Evolutionary conservation across 2,113 vertebrate species (phyloP).

Genomic region (Gadus chalcogrammus): DNA sequence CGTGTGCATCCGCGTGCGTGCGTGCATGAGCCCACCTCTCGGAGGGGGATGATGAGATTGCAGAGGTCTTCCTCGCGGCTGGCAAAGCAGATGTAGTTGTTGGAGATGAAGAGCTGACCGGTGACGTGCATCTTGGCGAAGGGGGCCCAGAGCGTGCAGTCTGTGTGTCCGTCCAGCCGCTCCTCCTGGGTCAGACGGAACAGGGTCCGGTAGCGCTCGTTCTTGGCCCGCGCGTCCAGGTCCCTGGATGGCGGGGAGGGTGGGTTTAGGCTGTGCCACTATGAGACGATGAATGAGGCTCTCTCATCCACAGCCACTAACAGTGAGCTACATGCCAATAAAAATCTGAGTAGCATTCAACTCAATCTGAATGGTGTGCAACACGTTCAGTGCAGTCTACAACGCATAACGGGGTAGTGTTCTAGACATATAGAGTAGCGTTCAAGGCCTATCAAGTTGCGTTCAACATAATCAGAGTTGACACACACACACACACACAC

Average conservation of each 20-base stretch:
- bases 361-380: too few species aligned
- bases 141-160: conserved; percentile 94
- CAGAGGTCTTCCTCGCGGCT: conserved; percentile 91
- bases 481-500: too few species aligned
- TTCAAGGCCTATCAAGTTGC: too few species aligned
- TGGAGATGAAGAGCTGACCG: conserved; percentile 96
- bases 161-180: conserved; percentile 90
- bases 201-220: conserved; percentile 86
- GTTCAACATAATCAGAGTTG: too few species aligned
- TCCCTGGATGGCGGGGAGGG: conserved; percentile 70
- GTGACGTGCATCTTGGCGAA: conserved; percentile 93
- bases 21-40: conserved; percentile 76
- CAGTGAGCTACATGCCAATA: too few species aligned
- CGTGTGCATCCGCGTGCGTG: too few species aligned
- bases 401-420: too few species aligned
- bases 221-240: conserved; percentile 92
- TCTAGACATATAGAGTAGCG: too few species aligned
- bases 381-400: too few species aligned
- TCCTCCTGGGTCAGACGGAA: conserved; percentile 91
- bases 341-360: too few species aligned
- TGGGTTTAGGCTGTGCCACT: background rate
- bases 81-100: conserved; percentile 96
- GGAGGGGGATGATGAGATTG: conserved; percentile 92
- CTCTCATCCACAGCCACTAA: too few species aligned
- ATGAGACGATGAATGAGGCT: too few species aligned